These are phyloP conservation scores for Leguminivora glycinivorella DNA, from an alignment of 1,140 invertebrate genomes.

Conservation along the genomic window DNA sequence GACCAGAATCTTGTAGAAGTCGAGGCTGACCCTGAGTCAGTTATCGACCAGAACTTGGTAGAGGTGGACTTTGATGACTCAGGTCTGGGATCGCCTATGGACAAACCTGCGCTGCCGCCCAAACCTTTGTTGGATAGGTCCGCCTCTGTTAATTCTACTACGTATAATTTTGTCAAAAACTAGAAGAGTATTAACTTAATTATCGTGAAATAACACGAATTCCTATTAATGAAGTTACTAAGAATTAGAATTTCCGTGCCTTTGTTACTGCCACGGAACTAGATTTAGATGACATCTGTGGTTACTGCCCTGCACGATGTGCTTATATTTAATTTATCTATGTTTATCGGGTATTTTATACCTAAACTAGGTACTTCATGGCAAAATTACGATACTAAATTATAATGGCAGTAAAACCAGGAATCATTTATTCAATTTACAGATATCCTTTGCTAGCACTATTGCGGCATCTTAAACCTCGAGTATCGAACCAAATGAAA, in stretches of 20 bases:
- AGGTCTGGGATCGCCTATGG: slow-evolving; percentile 26
- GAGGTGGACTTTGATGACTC: slow-evolving; percentile 31
- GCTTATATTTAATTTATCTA: too few species aligned
- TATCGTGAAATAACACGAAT: not conserved
- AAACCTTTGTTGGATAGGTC: slow-evolving; percentile 52
- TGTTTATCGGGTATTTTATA: too few species aligned
- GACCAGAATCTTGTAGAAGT: slow-evolving; percentile 19
- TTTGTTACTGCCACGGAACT: too few species aligned
- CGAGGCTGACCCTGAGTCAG: not conserved
- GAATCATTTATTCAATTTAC: too few species aligned
- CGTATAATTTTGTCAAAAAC: not conserved
- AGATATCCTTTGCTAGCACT: too few species aligned
- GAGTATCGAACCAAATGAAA: not conserved
- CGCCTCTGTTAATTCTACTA: slow-evolving; percentile 34
- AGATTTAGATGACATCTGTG: too few species aligned
- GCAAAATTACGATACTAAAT: too few species aligned
- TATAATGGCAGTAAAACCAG: too few species aligned
- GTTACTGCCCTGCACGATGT: too few species aligned
- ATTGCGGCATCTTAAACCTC: not conserved
- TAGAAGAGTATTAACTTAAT: too few species aligned
- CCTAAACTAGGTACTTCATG: too few species aligned
- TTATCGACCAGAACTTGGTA: slow-evolving; percentile 28
- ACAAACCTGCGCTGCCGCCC: slow-evolving; percentile 58
- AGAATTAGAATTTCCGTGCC: not conserved
- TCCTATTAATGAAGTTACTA: not conserved